Base-by-base conservation (phyloP, 2,888 invertebrate genomes). In the Cantharis rustica region DNA sequence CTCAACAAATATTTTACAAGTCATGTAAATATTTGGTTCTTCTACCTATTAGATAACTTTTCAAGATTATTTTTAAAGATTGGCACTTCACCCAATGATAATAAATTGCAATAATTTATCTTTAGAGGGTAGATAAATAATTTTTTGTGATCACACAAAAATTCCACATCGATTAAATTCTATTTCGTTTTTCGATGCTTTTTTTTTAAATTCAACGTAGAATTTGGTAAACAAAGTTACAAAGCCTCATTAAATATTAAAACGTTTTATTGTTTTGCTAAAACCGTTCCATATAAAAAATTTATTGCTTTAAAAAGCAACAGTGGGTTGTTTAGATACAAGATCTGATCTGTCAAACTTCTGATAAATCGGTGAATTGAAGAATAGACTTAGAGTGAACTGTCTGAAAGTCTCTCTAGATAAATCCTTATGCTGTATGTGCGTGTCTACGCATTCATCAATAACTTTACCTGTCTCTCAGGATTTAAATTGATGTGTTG, bases 321-420 rank as follows among this genome's bases (percentile, higher is more conserved):
- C 75, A 72, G 75, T 75, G 71, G 71, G 76, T 71, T 80, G 80
- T 77, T 79, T 79, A 76, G 78, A 76, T 76, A 71, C 72, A 70
- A 77, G 78, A 79, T 80, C 79, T 80, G 73, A 79, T 80, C 73
- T 79, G 79, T 79, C 79, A 78, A 71, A 78, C 23, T 69, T 10
- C 77, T 79, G 80, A 80, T 80, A 75, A 75, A 80, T 80, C 80
- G 79, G 73, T 75, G 75, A 76, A 66, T 69, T 72, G 75, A 76
- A 77, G 77, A 78, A 80, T 77, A 75, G 80, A 76, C 75, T 78
- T 66, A 72, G 71, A 71, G 76, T 69, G 75, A 73, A 73, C 73
- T 77, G 73, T 75, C 76, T 73, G 64, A 71, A 68, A 71, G 73
- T 70, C 68, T 74, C 64, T 79, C 73, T 74, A 75, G 76, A 80